Evolutionary conservation across 2,113 vertebrate species (phyloP).

Genomic region (Ceuthmochares aereus): DNA sequence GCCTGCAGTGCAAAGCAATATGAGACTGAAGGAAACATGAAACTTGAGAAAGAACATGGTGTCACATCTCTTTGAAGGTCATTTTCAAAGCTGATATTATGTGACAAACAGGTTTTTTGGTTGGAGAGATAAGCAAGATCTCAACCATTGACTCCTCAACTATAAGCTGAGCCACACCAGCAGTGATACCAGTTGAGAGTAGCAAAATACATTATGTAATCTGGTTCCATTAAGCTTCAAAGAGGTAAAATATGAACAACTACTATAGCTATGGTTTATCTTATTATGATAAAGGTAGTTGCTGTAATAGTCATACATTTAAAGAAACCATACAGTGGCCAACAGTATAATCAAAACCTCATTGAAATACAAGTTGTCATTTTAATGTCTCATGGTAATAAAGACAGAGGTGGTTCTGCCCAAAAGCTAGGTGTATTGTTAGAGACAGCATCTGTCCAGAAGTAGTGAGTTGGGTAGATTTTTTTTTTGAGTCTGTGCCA

Average conservation of each 20-base stretch:
- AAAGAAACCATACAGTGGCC: background rate
- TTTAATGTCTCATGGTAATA: background rate
- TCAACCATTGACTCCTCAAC: background rate
- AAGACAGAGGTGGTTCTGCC: background rate
- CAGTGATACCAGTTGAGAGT: background rate
- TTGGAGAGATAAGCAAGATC: slow-evolving; percentile 17
- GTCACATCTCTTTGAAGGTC: background rate
- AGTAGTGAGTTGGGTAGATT: rapidly evolving
- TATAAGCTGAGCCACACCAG: slow-evolving; percentile 49
- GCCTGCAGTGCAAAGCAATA: background rate
- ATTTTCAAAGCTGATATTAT: slow-evolving; percentile 6
- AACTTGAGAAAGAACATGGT: slow-evolving; percentile 31
- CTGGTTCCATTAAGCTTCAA: background rate
- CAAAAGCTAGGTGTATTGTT: background rate
- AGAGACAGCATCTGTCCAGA: background rate
- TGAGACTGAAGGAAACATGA: background rate
- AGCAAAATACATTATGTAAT: background rate
- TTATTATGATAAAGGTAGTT: background rate
- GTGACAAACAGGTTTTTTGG: background rate
- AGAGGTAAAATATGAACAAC: background rate
- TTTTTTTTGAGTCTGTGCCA: background rate
- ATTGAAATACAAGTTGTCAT: background rate
- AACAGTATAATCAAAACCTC: background rate
- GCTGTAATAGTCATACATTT: background rate
- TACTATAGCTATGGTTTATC: background rate